A percentile compares a stretch with the other conserved stretches of the same genome.
phyloP scores from a whole-genome alignment of 2,797 vertebrate species.

The Distichodus sexfasciatus region DNA sequence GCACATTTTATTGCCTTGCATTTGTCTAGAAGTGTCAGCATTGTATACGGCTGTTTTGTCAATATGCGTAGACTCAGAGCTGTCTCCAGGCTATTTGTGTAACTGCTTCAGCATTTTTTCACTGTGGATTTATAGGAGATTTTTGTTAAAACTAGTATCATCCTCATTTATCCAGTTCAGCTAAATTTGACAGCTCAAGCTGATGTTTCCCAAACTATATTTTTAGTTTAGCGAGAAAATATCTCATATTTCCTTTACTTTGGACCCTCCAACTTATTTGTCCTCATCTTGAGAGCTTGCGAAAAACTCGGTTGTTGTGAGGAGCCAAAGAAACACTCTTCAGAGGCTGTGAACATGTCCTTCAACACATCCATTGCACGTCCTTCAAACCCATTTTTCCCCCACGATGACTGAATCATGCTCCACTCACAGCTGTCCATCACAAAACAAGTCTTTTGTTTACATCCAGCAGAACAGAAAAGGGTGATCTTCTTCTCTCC shows the following conservation, averaged over 20 bases:
- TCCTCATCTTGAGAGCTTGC: neutral
- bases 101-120: neutral
- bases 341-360: neutral
- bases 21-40: neutral
- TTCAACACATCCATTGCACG: no score
- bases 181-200: neutral
- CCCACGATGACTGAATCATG: neutral
- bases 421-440: neutral
- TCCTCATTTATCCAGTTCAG: neutral
- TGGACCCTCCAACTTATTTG: neutral
- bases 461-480: conserved; percentile 2
- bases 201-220: no score
- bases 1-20: neutral
- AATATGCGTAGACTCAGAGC: neutral
- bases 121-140: neutral
- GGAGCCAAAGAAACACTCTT: neutral
- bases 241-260: neutral
- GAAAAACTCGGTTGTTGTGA: neutral
- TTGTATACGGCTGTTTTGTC: neutral
- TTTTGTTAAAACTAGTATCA: neutral
- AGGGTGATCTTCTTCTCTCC: conserved; percentile 20
- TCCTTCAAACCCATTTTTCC: neutral
- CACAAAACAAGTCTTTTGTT: conserved; percentile 6
- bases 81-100: neutral
- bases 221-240: neutral